Percentiles rank a stretch among this genome's conserved stretches.
Conservation (phyloP, 1,140 invertebrate genomes). For the Drosophila sechellia region DNA sequence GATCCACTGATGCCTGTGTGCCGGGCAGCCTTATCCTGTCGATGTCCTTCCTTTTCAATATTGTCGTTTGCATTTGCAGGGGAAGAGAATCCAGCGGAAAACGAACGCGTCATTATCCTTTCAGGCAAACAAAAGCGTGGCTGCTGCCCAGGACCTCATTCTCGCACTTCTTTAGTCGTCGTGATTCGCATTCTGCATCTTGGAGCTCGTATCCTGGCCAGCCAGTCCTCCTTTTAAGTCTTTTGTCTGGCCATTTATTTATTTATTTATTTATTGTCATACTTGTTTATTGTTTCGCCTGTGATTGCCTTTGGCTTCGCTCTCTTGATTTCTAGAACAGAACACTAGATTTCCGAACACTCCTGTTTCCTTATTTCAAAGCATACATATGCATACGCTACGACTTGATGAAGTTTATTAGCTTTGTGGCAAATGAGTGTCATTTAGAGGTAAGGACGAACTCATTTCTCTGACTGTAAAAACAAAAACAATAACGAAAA, state of each 20-base stretch:
- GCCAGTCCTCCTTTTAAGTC: constrained; percentile 20
- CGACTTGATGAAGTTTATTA: constrained; percentile 18
- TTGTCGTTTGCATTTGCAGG: constrained; percentile 62
- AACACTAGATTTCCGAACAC: too few relatives aligned
- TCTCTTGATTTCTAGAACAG: background rate
- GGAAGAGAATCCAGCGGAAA: constrained; percentile 14
- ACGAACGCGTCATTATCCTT: constrained; percentile 70
- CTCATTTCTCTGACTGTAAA: background rate
- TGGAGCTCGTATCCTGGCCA: background rate
- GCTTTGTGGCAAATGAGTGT: constrained; percentile 11
- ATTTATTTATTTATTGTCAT: constrained; percentile 80
- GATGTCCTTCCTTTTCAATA: constrained; percentile 51
- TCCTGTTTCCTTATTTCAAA: background rate
- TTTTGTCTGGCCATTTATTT: constrained; percentile 65
- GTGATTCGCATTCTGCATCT: background rate
- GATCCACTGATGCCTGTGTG: background rate
- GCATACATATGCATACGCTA: constrained; percentile 3
- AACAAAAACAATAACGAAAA: constrained; percentile 6
- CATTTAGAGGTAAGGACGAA: constrained; percentile 10
- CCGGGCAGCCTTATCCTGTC: constrained; percentile 29
- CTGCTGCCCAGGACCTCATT: constrained; percentile 14
- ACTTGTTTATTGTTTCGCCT: constrained; percentile 77
- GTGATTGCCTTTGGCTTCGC: constrained; percentile 65
- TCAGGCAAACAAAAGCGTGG: constrained; percentile 45
- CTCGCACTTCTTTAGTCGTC: background rate